Conservation (phyloP, 2,888 invertebrate genomes). For the Drosophila birchii region DNA sequence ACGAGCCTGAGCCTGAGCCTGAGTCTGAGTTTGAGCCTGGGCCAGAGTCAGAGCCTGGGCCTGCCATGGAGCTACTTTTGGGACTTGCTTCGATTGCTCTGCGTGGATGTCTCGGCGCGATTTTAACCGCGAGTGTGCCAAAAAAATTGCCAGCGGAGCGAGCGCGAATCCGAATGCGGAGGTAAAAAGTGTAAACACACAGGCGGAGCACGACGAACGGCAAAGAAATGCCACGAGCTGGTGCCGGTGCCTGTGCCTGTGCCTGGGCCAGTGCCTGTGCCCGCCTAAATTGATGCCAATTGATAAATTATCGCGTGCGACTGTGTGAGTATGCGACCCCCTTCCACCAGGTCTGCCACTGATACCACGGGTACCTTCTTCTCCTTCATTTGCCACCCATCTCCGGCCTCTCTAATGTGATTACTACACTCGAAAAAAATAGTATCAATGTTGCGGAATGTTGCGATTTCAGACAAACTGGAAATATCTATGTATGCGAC, state of each 20-base stretch:
- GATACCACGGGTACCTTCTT: conserved; percentile 8
- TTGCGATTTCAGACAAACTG: not conserved
- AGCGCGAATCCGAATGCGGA: conserved; percentile 19
- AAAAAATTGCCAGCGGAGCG: conserved; percentile 25
- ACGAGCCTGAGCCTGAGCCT: not conserved
- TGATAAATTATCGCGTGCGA: conserved; percentile 79
- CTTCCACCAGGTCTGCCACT: not conserved
- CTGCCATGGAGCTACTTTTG: conserved; percentile 28
- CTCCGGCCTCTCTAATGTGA: conserved; percentile 18
- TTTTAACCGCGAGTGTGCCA: conserved; percentile 42
- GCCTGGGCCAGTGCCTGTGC: not conserved
- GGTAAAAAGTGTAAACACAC: conserved; percentile 24
- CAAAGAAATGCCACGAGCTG: conserved; percentile 70
- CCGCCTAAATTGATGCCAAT: conserved; percentile 81
- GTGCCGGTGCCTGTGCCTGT: conserved; percentile 3
- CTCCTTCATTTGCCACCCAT: conserved; percentile 11
- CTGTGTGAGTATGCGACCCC: conserved; percentile 30
- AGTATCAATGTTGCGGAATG: not conserved
- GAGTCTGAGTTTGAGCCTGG: not conserved
- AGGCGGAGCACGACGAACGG: conserved; percentile 26
- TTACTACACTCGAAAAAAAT: conserved; percentile 27
- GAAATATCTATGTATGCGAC: not conserved
- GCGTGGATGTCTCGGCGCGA: conserved; percentile 36
- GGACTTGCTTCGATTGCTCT: conserved; percentile 19
- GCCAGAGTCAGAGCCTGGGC: not conserved